phyloP scores from a whole-genome alignment of 2,797 vertebrate species.

The Anisognathus igniventris region DNA sequence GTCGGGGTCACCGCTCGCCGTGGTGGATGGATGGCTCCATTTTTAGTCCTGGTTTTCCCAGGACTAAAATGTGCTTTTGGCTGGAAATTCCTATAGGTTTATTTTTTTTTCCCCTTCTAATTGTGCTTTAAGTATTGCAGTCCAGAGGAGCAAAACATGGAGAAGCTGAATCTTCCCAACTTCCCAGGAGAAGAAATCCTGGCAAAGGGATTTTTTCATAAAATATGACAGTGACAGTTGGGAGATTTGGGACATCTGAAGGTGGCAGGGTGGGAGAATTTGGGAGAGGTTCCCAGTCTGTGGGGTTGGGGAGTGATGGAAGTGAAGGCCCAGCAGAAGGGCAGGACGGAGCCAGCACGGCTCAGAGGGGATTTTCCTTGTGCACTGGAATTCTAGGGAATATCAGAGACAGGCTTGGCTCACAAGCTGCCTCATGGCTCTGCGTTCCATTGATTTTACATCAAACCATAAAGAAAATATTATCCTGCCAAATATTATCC shows the following conservation, averaged over 20 bases:
- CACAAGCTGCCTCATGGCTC: background rate
- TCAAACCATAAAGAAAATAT: background rate
- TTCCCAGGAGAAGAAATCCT: no score
- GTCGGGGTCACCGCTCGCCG: accelerated
- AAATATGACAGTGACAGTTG: no score
- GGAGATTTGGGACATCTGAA: background rate
- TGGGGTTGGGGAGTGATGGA: accelerated
- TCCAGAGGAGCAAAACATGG: no score
- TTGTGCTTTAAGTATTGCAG: no score
- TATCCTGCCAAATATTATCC: background rate
- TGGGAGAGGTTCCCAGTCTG: accelerated
- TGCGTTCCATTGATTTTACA: background rate
- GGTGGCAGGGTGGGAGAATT: accelerated
- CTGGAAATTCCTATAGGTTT: no score
- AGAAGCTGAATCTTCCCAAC: no score
- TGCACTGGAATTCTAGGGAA: no score
- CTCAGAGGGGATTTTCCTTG: background rate
- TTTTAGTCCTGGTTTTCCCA: no score
- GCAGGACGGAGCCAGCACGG: accelerated
- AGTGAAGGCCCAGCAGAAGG: background rate
- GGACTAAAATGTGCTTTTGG: no score
- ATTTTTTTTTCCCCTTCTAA: no score
- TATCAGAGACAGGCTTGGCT: background rate
- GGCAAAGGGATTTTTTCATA: no score
- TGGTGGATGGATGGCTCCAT: no score